Evolutionary conservation across 2,113 vertebrate species (phyloP).

Genomic region (Podarcis cretensis): DNA sequence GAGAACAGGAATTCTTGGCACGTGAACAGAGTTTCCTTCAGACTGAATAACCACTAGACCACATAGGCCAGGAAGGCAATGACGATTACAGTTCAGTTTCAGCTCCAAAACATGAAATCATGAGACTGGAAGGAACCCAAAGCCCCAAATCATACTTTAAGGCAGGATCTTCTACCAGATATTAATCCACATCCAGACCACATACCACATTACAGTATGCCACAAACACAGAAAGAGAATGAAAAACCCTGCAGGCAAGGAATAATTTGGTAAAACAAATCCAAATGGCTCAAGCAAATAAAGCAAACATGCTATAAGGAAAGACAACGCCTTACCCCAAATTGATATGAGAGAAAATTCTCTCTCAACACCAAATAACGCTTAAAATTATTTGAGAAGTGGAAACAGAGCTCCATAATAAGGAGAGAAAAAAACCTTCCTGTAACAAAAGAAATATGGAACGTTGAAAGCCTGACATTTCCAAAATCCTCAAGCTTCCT

Average conservation of each 20-base stretch:
- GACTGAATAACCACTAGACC: neutral
- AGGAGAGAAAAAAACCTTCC: neutral
- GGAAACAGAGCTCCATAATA: neutral
- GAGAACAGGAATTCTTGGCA: neutral
- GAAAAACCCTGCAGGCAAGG: neutral
- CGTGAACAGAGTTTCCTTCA: neutral
- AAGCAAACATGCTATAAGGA: neutral
- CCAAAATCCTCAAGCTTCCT: neutral
- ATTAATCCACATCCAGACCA: neutral
- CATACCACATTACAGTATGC: neutral
- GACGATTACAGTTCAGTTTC: neutral
- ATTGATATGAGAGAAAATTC: neutral
- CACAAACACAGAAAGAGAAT: neutral
- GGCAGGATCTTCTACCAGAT: neutral
- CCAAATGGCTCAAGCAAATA: neutral
- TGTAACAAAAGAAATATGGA: neutral
- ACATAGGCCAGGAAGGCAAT: neutral
- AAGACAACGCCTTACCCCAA: neutral
- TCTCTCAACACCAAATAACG: neutral
- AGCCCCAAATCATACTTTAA: constrained; percentile 7
- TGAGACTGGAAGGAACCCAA: neutral
- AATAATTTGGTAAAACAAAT: constrained; percentile 6
- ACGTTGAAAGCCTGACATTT: neutral
- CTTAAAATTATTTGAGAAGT: neutral
- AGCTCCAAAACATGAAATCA: constrained; percentile 4